phyloP scores from a whole-genome alignment of 2,797 vertebrate species.

The Gorsachius magnificus region DNA sequence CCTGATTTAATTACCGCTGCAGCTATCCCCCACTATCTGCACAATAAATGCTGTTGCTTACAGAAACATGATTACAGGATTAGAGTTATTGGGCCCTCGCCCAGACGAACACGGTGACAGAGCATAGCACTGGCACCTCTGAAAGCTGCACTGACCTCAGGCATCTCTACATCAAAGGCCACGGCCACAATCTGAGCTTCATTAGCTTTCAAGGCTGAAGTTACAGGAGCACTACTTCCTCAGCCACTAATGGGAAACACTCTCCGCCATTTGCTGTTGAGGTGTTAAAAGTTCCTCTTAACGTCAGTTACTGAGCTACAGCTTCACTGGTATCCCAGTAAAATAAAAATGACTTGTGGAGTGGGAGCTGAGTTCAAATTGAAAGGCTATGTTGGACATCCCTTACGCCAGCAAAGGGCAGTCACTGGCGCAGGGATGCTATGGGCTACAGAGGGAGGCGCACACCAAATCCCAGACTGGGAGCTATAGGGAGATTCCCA shows the following conservation, averaged over 20 bases:
- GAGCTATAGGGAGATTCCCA: background rate
- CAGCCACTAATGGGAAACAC: conserved; percentile 66
- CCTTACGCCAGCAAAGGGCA: background rate
- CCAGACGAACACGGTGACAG: conserved; percentile 40
- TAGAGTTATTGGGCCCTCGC: conserved; percentile 58
- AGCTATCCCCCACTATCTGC: conserved; percentile 26
- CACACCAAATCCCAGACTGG: background rate
- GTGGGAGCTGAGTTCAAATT: conserved; percentile 12
- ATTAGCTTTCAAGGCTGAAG: conserved; percentile 66
- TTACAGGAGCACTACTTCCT: conserved; percentile 68
- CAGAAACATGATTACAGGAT: conserved; percentile 70
- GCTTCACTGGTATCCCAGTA: conserved; percentile 18
- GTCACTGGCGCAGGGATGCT: background rate
- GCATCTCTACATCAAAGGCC: conserved; percentile 69
- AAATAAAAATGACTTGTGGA: conserved; percentile 63
- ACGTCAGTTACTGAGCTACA: conserved; percentile 52
- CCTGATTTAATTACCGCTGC: background rate
- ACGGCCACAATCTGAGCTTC: conserved; percentile 65
- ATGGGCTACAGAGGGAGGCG: fast-evolving
- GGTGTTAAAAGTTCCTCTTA: conserved; percentile 70
- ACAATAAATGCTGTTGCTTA: conserved; percentile 58
- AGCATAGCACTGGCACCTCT: conserved; percentile 63
- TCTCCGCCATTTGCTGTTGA: conserved; percentile 63
- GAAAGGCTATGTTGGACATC: background rate
- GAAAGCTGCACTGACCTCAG: conserved; percentile 64